Evolutionary conservation across 2,797 vertebrate genomes (phyloP).

Genomic region (Hippopotamyrus pictus): DNA sequence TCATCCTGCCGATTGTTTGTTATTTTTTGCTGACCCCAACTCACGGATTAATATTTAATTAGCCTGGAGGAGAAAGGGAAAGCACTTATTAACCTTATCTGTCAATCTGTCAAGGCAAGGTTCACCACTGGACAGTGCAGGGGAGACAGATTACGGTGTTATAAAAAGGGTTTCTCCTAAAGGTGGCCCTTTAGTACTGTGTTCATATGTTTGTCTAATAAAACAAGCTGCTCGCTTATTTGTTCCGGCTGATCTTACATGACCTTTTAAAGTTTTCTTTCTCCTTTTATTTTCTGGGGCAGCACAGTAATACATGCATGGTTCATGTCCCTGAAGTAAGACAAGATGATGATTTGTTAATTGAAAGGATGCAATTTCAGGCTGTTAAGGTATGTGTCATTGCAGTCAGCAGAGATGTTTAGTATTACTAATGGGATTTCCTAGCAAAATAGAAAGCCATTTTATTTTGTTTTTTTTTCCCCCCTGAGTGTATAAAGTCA

Average conservation of each 20-base stretch:
- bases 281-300: background rate
- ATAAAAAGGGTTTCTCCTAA: constrained; percentile 44
- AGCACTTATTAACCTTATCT: constrained; percentile 97
- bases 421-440: constrained; percentile 13
- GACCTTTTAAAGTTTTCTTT: constrained; percentile 7
- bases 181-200: constrained; percentile 58
- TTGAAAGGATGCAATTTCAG: constrained; percentile 19
- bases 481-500: background rate
- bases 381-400: constrained; percentile 18
- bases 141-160: constrained; percentile 45
- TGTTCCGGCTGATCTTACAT: background rate
- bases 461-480: background rate
- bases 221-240: background rate
- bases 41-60: constrained; percentile 99
- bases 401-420: constrained; percentile 10
- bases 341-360: constrained; percentile 22
- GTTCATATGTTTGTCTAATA: background rate
- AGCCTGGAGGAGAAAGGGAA: constrained; percentile 93
- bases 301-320: background rate
- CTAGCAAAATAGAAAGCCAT: background rate
- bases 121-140: constrained; percentile 49
- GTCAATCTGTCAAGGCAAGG: constrained; percentile 88
- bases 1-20: constrained; percentile 80
- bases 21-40: constrained; percentile 95
- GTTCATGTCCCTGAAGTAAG: background rate